Evolutionary conservation across 2,888 invertebrate species (phyloP), one percentile per base, ranked within the genome.

Genomic region (Sclerodermus sp.): DNA sequence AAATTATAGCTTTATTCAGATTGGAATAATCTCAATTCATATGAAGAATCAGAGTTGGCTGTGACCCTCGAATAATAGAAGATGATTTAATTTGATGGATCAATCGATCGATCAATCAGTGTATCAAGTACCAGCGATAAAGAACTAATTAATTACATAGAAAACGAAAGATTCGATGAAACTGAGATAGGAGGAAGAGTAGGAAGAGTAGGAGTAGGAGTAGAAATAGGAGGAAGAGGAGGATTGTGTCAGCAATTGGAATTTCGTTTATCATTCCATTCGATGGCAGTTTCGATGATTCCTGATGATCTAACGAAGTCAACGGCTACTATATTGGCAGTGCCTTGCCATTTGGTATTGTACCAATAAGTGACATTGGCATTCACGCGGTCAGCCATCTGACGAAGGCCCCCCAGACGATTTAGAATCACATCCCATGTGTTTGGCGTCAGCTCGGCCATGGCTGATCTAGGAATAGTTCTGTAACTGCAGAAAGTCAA

Each of bases 251-350:
- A 58, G 40, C 68, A 68, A 31, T 51, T 30, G 1, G 60, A 46
- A 17, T 61, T 51, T 49, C 72, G 64, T 53, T 59, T 63, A 34
- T 70, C 69, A 37, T 73, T 74, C 56, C 69, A 62, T 34, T 73
- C 60, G 39, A 74, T 67, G 14, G 73, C 73, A 14, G 63, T 54
- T 29, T 89, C 87, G 39, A 90, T 81, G 29, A 90, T 80, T 70
- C 89, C 88, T 39, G 87, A 88, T 14, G 84, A 85, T 53, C 88
- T 80, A 67, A 89, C 87, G 73, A 86, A 90, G 74, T 90, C 90
- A 5, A 87, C 83, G 1, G 90, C 85, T 1, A 90, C 83, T 18
- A 90, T 85, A 73, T 90, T 90, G 9, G 86, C 87, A 47, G 82
- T 82, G 12, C 80, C 77, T 40, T 85, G 81, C 89, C 89, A 90